A percentile compares a stretch with the other conserved stretches of the same genome.
phyloP scores from a whole-genome alignment of 1,140 invertebrate species.

The Papilio dardanus region DNA sequence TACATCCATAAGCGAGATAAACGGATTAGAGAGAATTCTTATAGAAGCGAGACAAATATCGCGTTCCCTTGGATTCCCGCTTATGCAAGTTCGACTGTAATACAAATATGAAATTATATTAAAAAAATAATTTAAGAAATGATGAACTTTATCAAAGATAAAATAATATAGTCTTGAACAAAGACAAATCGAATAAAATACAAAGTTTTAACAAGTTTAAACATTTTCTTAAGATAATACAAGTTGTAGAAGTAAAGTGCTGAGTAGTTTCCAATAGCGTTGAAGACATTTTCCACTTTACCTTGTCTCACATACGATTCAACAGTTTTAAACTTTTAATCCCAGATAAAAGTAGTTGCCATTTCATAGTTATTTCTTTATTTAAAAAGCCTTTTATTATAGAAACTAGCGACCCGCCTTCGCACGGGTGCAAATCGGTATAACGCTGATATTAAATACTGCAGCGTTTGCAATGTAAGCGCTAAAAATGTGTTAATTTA shows the following conservation, averaged over 20 bases:
- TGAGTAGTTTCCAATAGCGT: not conserved
- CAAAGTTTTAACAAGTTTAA: not conserved
- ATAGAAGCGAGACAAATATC: too few relatives aligned
- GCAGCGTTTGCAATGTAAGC: too few relatives aligned
- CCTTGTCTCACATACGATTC: not conserved
- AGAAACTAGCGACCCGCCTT: too few relatives aligned
- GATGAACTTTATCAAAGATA: slow-evolving; percentile 3
- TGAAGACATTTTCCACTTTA: slow-evolving; percentile 16
- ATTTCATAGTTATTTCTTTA: not conserved
- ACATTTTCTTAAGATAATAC: slow-evolving; percentile 2
- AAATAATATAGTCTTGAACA: not conserved
- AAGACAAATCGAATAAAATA: slow-evolving; percentile 10
- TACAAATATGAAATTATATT: not conserved
- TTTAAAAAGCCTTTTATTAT: too few relatives aligned
- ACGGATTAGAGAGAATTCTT: too few relatives aligned
- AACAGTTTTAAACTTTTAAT: not conserved
- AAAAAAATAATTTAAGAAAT: not conserved
- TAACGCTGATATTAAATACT: too few relatives aligned
- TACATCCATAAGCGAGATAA: too few relatives aligned
- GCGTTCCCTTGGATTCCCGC: too few relatives aligned
- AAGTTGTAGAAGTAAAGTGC: not conserved
- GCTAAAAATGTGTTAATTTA: too few relatives aligned
- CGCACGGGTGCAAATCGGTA: too few relatives aligned
- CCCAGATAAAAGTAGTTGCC: not conserved
- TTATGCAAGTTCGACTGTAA: too few relatives aligned